Conservation (phyloP, 2,797 vertebrate genomes). For the Anolis apletophallus region DNA sequence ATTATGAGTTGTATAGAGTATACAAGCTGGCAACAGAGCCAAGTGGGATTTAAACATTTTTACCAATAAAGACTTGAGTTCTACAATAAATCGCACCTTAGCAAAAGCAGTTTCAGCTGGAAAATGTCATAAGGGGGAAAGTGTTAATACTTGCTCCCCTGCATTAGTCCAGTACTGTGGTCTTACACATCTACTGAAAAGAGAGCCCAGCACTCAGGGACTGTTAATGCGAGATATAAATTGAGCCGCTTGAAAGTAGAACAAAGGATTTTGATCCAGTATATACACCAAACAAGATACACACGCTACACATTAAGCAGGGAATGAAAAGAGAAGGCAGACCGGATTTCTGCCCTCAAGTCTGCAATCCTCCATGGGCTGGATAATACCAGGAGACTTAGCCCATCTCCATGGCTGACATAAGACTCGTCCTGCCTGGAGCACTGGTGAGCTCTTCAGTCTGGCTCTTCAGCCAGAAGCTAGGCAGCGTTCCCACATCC, state of each 20-base stretch:
- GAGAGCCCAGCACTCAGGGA: neutral
- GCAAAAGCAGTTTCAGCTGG: neutral
- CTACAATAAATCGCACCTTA: neutral
- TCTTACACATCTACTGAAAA: neutral
- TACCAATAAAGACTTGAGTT: neutral
- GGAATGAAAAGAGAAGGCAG: too few relatives aligned
- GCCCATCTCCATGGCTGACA: neutral
- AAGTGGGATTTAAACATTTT: neutral
- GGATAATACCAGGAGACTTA: neutral
- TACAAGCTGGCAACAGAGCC: neutral
- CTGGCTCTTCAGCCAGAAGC: neutral
- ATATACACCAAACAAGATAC: neutral
- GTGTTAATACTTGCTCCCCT: neutral
- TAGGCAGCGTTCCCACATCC: neutral
- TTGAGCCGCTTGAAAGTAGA: neutral
- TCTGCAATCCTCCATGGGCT: neutral
- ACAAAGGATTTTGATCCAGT: neutral
- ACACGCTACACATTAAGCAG: too few relatives aligned
- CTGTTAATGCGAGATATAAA: neutral
- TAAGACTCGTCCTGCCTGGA: too few relatives aligned
- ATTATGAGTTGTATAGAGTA: neutral
- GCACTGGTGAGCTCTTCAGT: neutral
- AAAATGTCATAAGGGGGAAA: neutral
- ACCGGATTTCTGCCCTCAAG: too few relatives aligned
- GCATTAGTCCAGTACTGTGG: neutral